Evolutionary conservation across 2,113 vertebrate genomes (phyloP).

Genomic region (Chaenocephalus aceratus): DNA sequence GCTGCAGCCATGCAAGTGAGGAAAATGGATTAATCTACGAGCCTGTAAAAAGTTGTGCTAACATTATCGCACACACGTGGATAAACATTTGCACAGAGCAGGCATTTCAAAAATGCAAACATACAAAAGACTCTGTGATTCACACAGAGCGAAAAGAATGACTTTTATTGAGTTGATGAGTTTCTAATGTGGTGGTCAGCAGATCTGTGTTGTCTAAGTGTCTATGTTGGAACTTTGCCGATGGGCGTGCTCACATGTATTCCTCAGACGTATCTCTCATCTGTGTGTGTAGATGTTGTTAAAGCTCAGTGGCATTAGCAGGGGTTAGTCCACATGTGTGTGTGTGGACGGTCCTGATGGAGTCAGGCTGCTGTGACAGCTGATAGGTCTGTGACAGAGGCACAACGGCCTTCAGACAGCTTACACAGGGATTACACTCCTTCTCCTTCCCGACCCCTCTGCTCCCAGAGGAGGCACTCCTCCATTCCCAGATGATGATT

Average conservation of each 20-base stretch:
- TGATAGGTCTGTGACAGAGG: slow-evolving; percentile 66
- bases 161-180: slow-evolving; percentile 21
- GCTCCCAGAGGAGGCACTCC: slow-evolving; percentile 56
- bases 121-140: slow-evolving; percentile 15
- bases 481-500: slow-evolving; percentile 60
- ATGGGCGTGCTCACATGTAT: slow-evolving; percentile 9
- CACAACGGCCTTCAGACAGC: slow-evolving; percentile 68
- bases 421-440: slow-evolving; percentile 70
- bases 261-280: slow-evolving; percentile 49
- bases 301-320: slow-evolving; percentile 51
- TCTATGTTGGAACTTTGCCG: slow-evolving; percentile 5
- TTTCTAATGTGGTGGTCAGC: slow-evolving; percentile 30
- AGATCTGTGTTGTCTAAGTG: slow-evolving; percentile 44
- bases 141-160: not conserved
- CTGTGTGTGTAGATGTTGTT: slow-evolving; percentile 44
- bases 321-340: slow-evolving; percentile 21
- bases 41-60: slow-evolving; percentile 40
- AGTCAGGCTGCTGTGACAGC: slow-evolving; percentile 73
- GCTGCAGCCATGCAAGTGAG: slow-evolving; percentile 21
- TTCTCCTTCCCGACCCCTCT: slow-evolving; percentile 44
- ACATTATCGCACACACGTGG: slow-evolving; percentile 25
- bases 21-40: slow-evolving; percentile 44
- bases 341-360: slow-evolving; percentile 64
- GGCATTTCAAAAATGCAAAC: slow-evolving; percentile 38
- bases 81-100: slow-evolving; percentile 53